Conservation (phyloP, 2,113 vertebrate genomes). For the Dascyllus trimaculatus region DNA sequence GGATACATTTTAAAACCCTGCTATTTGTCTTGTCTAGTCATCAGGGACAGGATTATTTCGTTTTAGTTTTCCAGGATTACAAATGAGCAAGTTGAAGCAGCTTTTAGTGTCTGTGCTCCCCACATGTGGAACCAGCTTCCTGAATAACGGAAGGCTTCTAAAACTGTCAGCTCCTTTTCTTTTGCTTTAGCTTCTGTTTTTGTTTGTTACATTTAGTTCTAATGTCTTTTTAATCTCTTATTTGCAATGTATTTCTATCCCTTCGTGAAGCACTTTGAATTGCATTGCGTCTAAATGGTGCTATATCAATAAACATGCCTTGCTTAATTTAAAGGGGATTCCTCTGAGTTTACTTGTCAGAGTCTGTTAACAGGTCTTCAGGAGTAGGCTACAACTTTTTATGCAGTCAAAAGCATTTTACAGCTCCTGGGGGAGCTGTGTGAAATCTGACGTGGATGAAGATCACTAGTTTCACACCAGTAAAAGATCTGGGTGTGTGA, state of each 20-base stretch:
- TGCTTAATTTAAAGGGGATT: background rate
- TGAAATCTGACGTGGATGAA: background rate
- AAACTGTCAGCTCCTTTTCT: background rate
- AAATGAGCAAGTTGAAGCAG: background rate
- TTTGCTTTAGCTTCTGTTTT: rapidly evolving
- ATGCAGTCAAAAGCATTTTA: constrained; percentile 18
- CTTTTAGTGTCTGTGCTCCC: background rate
- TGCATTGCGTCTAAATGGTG: background rate
- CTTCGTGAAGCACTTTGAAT: background rate
- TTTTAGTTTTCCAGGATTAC: background rate
- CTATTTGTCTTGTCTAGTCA: background rate
- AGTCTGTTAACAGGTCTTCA: background rate
- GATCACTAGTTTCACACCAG: background rate
- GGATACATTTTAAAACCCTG: constrained; percentile 12
- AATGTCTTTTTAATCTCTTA: background rate
- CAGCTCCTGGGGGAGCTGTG: background rate
- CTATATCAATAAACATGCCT: background rate
- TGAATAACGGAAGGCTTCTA: background rate
- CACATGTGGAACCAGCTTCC: background rate
- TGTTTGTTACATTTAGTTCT: background rate
- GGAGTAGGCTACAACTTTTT: background rate
- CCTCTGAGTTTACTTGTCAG: background rate
- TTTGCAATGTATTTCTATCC: background rate
- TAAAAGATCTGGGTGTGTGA: background rate
- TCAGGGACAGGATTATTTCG: background rate